Evolutionary conservation across 2,888 invertebrate genomes (phyloP).

Genomic region (Dexiosoma caninum): DNA sequence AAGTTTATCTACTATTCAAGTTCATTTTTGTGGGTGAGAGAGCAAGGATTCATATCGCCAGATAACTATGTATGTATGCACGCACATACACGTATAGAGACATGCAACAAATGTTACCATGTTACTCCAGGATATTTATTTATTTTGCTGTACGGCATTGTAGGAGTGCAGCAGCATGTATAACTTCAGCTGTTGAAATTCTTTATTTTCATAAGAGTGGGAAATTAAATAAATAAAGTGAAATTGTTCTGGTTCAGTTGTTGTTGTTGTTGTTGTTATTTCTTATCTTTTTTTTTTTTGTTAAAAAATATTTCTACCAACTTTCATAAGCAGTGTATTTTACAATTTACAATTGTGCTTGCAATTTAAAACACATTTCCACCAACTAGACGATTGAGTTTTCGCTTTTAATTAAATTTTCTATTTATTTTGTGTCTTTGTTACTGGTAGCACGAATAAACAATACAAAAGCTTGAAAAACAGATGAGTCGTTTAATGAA

Average conservation of each 20-base stretch:
- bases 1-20: neutral
- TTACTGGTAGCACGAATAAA: neutral
- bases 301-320: conserved; percentile 14
- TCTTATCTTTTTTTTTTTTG: neutral
- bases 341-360: conserved; percentile 31
- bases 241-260: conserved; percentile 4
- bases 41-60: conserved; percentile 12
- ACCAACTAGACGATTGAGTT: conserved; percentile 48
- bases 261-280: neutral
- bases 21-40: neutral
- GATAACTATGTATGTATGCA: too few relatives aligned
- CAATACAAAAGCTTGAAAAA: neutral
- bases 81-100: neutral
- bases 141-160: conserved; percentile 3
- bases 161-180: too few relatives aligned
- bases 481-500: conserved; percentile 6
- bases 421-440: neutral
- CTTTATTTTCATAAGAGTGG: neutral
- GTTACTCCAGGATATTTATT: conserved; percentile 49
- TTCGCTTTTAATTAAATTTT: conserved; percentile 41
- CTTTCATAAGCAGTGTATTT: too few relatives aligned
- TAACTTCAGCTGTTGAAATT: neutral
- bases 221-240: conserved; percentile 50
- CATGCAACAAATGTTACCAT: conserved; percentile 55
- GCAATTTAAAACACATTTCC: conserved; percentile 28